Percentiles rank a stretch among this genome's conserved stretches.
Conservation (phyloP, 53 echinoderm and acorn worm genomes). For the Patiria pectinifera region DNA sequence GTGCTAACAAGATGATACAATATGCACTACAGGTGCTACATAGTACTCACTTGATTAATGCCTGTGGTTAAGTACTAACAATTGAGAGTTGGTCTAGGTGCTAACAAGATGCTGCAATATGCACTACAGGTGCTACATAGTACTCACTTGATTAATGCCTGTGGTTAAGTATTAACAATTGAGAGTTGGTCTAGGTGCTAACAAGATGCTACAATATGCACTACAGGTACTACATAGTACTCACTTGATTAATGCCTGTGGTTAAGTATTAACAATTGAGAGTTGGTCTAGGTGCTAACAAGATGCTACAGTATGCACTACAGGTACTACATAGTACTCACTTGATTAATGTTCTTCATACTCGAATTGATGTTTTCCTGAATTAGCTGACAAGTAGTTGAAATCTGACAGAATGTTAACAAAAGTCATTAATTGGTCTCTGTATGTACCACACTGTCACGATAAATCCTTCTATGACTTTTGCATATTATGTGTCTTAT, state of each 20-base stretch:
- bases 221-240: slow-evolving; percentile 65
- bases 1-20: too few species aligned
- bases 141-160: too few species aligned
- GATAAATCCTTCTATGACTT: background rate
- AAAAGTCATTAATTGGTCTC: too few species aligned
- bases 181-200: slow-evolving; percentile 84
- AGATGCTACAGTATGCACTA: slow-evolving; percentile 82
- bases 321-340: too few species aligned
- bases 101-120: slow-evolving; percentile 85
- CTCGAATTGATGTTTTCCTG: too few species aligned
- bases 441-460: background rate
- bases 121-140: slow-evolving; percentile 81
- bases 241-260: slow-evolving; percentile 59
- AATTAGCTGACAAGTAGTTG: too few species aligned
- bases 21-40: too few species aligned
- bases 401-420: too few species aligned
- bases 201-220: slow-evolving; percentile 87
- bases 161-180: too few species aligned
- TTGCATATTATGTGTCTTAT: background rate
- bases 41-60: slow-evolving; percentile 4
- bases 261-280: slow-evolving; percentile 43
- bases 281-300: slow-evolving; percentile 79
- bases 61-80: slow-evolving; percentile 60
- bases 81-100: slow-evolving; percentile 75
- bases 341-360: too few species aligned